Evolutionary conservation across 2,797 vertebrate species (phyloP).

Genomic region (Sebastes goodei): DNA sequence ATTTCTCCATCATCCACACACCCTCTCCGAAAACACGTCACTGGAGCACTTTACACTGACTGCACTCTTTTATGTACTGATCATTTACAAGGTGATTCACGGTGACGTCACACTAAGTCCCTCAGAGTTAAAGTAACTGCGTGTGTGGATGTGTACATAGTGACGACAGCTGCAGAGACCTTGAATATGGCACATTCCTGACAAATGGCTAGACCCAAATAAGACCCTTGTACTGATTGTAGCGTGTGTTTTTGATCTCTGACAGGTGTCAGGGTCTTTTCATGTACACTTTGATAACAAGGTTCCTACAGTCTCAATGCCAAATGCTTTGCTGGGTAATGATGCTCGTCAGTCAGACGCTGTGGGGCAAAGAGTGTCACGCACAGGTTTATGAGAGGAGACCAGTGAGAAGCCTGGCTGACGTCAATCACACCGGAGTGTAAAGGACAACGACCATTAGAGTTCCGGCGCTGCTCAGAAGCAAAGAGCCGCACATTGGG

Average conservation of each 20-base stretch:
- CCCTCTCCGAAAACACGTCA: background rate
- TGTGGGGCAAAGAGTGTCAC: slow-evolving; percentile 39
- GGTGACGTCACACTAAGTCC: background rate
- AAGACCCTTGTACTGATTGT: slow-evolving; percentile 2
- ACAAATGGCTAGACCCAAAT: slow-evolving; percentile 39
- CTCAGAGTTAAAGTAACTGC: background rate
- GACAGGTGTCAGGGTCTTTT: slow-evolving; percentile 41
- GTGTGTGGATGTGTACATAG: background rate
- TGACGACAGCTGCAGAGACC: slow-evolving; percentile 8
- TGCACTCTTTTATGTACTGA: background rate
- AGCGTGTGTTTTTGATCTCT: slow-evolving; percentile 23
- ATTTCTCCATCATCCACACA: background rate
- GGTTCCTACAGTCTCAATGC: slow-evolving; percentile 24
- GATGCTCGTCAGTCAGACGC: slow-evolving; percentile 44
- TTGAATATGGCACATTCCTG: slow-evolving; percentile 39
- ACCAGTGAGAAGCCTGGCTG: slow-evolving; percentile 54
- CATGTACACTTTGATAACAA: slow-evolving; percentile 38
- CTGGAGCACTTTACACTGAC: background rate
- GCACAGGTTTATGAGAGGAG: slow-evolving; percentile 59
- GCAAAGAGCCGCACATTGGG: background rate
- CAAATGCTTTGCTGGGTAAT: slow-evolving; percentile 40
- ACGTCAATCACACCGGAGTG: slow-evolving; percentile 79
- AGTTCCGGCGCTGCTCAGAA: slow-evolving; percentile 50
- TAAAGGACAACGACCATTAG: slow-evolving; percentile 73
- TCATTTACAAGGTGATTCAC: slow-evolving; percentile 7